These are phyloP conservation scores for Lutraria rhynchaena DNA, from an alignment of 1,140 invertebrate species.

Conservation along the genomic window DNA sequence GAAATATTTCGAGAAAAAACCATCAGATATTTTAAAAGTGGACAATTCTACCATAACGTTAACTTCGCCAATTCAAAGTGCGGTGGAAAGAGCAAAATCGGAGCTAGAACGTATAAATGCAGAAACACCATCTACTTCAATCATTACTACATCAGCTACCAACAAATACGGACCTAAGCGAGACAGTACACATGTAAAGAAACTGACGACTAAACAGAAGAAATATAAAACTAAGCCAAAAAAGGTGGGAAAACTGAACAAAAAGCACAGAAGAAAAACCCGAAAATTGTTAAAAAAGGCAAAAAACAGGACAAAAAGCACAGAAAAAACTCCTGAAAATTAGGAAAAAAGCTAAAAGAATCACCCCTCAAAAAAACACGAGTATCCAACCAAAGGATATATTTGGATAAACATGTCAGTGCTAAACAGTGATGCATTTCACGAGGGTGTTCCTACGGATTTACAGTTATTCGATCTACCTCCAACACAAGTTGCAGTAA, in stretches of 20 bases:
- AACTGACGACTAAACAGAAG: not conserved
- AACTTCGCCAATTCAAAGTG: slow-evolving; percentile 2
- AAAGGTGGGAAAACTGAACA: not conserved
- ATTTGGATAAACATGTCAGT: slow-evolving; percentile 15
- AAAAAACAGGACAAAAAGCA: not conserved
- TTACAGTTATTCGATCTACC: slow-evolving; percentile 46
- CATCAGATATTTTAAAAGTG: not conserved
- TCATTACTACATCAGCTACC: not conserved
- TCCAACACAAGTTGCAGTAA: slow-evolving; percentile 49
- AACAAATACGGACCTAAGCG: not conserved
- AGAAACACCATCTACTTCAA: slow-evolving; percentile 4
- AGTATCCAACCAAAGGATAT: not conserved
- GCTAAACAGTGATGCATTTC: slow-evolving; percentile 16
- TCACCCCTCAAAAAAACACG: not conserved
- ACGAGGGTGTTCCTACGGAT: slow-evolving; percentile 15
- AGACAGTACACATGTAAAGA: not conserved
- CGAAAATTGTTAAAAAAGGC: not conserved
- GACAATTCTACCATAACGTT: slow-evolving; percentile 1
- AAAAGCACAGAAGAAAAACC: not conserved
- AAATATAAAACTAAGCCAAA: not conserved
- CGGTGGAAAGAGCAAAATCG: slow-evolving; percentile 4
- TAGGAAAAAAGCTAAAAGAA: not conserved
- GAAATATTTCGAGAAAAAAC: not conserved
- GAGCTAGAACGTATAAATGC: slow-evolving; percentile 20
- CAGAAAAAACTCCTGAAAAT: not conserved